These are phyloP conservation scores for Discoglossus pictus DNA, from an alignment of 2,797 vertebrate species.

Conservation along the genomic window DNA sequence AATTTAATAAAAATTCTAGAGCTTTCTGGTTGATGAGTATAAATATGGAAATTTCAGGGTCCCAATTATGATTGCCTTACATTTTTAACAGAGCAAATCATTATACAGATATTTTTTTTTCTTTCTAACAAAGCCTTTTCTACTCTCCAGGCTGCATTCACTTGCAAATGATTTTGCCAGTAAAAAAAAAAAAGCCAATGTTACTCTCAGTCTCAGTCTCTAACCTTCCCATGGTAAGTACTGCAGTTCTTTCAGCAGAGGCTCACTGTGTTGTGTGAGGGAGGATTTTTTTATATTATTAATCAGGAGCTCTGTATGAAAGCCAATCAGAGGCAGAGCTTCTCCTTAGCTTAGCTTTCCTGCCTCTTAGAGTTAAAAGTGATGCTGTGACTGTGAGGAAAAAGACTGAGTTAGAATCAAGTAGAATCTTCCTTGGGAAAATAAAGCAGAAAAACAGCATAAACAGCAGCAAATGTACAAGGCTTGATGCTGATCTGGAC, in stretches of 20 bases:
- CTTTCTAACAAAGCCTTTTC: slow-evolving; percentile 59
- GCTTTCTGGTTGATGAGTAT: neutral
- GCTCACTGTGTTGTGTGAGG: slow-evolving; percentile 55
- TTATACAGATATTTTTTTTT: slow-evolving; percentile 64
- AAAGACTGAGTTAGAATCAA: slow-evolving; percentile 72
- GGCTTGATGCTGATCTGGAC: slow-evolving; percentile 59
- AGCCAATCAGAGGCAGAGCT: slow-evolving; percentile 82
- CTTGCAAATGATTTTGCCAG: slow-evolving; percentile 74
- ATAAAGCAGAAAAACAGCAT: slow-evolving; percentile 62
- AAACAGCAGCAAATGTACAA: slow-evolving; percentile 54
- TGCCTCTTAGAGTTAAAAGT: slow-evolving; percentile 84
- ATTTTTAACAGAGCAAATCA: slow-evolving; percentile 63
- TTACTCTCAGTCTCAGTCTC: slow-evolving; percentile 57
- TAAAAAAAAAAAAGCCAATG: slow-evolving; percentile 59
- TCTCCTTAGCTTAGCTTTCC: slow-evolving; percentile 67
- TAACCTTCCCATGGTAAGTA: slow-evolving; percentile 67
- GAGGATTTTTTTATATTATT: slow-evolving; percentile 53
- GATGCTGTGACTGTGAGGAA: slow-evolving; percentile 72
- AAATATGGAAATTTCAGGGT: slow-evolving; percentile 12
- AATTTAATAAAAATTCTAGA: slow-evolving; percentile 11
- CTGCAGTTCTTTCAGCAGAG: slow-evolving; percentile 63
- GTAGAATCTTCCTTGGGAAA: slow-evolving; percentile 63
- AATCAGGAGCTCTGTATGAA: slow-evolving; percentile 81
- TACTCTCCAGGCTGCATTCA: slow-evolving; percentile 75
- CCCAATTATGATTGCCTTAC: slow-evolving; percentile 59